Percentiles rank a stretch among this genome's conserved stretches.
phyloP scores from a whole-genome alignment of 1,140 invertebrate species.

The Diorhabda sublineata region DNA sequence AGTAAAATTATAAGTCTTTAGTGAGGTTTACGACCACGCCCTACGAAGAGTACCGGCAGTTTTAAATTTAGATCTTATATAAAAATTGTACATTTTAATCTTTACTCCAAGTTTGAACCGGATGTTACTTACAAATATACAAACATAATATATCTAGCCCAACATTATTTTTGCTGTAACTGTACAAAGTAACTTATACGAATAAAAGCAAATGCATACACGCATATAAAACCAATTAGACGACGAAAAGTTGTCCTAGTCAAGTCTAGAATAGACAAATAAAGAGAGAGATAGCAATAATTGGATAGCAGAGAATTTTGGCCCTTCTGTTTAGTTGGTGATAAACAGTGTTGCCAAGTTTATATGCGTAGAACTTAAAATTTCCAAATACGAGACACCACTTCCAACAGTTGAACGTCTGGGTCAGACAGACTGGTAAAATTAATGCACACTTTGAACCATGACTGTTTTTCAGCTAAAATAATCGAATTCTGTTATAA shows the following conservation, averaged over 20 bases:
- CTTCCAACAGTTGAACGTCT: too few species aligned
- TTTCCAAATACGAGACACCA: neutral
- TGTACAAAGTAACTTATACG: conserved; percentile 10
- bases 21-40: too few species aligned
- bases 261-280: conserved; percentile 27
- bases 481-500: too few species aligned
- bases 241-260: conserved; percentile 27
- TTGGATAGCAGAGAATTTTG: conserved; percentile 11
- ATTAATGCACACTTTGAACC: too few species aligned
- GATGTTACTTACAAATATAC: neutral
- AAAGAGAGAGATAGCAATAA: conserved; percentile 9
- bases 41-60: too few species aligned
- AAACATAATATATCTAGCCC: neutral
- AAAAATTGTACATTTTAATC: neutral
- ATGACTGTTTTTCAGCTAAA: too few species aligned
- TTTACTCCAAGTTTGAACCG: neutral
- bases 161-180: conserved; percentile 23
- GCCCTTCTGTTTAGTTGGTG: conserved; percentile 19
- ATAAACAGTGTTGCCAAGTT: conserved; percentile 15
- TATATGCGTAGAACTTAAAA: neutral
- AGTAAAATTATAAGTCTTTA: too few species aligned
- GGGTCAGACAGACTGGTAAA: too few species aligned
- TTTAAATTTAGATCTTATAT: neutral
- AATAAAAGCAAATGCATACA: conserved; percentile 14
- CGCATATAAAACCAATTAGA: conserved; percentile 26